Evolutionary conservation across 2,797 vertebrate genomes (phyloP).

Genomic region (Synanceia verrucosa): DNA sequence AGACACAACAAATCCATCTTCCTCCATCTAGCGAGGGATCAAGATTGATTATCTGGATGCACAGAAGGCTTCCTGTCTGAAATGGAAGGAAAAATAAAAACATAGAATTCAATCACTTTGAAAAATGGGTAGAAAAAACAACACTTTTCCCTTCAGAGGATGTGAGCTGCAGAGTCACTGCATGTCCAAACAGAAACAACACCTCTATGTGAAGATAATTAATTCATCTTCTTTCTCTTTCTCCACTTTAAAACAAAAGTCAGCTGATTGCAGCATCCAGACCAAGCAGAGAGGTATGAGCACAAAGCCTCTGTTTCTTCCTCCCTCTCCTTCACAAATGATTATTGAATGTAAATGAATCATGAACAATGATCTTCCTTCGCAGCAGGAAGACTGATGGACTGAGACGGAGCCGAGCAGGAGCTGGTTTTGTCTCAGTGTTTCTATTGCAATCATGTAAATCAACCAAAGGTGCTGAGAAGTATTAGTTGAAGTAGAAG

Average conservation of each 20-base stretch:
- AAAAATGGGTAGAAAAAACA: slow-evolving; percentile 8
- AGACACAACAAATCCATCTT: slow-evolving; percentile 68
- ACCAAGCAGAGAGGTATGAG: slow-evolving; percentile 22
- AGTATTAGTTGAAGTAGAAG: slow-evolving; percentile 39
- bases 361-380: slow-evolving; percentile 33
- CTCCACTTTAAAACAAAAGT: not conserved
- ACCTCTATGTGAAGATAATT: not conserved
- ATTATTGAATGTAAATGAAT: slow-evolving; percentile 48
- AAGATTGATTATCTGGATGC: slow-evolving; percentile 63
- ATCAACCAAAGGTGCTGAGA: slow-evolving; percentile 4
- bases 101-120: slow-evolving; percentile 40
- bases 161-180: not conserved
- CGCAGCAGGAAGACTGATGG: slow-evolving; percentile 29
- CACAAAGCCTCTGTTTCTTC: slow-evolving; percentile 19
- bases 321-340: slow-evolving; percentile 20
- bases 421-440: not conserved
- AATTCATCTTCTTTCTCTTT: too few relatives aligned
- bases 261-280: not conserved
- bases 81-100: slow-evolving; percentile 53
- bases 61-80: slow-evolving; percentile 41
- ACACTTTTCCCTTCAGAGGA: not conserved
- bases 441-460: slow-evolving; percentile 37
- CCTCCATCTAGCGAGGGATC: slow-evolving; percentile 43
- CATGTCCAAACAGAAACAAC: not conserved
- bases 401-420: slow-evolving; percentile 23